Evolutionary conservation across 2,888 invertebrate genomes (phyloP).

Genomic region (Agrotis puta): DNA sequence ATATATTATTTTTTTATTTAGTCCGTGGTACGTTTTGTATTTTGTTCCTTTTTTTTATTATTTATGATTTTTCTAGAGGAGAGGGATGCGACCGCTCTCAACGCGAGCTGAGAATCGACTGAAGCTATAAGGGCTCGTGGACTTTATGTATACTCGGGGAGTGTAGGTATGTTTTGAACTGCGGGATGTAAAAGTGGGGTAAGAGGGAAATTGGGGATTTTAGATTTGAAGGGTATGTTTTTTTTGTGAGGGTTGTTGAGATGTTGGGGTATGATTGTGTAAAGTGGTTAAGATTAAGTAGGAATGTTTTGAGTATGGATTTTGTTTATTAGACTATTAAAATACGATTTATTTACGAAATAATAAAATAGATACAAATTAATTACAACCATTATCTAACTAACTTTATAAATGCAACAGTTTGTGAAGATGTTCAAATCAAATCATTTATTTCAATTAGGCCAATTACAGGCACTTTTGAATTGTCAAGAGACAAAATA

Average conservation of each 20-base stretch:
- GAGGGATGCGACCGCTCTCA: constrained; percentile 51
- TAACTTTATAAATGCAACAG: no score
- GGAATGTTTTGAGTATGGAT: neutral
- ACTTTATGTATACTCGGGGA: constrained; percentile 54
- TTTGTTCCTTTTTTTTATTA: constrained; percentile 19
- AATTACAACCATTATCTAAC: no score
- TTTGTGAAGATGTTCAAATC: no score
- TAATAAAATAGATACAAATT: no score
- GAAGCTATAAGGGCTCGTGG: constrained; percentile 44
- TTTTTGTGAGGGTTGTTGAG: neutral
- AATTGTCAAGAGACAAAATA: no score
- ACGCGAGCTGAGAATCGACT: constrained; percentile 68
- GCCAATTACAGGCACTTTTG: no score
- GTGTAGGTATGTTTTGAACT: constrained; percentile 54
- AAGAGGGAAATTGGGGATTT: constrained; percentile 18
- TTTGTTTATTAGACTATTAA: no score
- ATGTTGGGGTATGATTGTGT: neutral
- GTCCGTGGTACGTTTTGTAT: constrained; percentile 22
- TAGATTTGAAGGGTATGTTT: neutral
- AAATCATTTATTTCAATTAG: no score
- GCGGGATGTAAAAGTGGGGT: constrained; percentile 11
- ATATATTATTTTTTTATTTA: neutral
- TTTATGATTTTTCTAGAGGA: constrained; percentile 2
- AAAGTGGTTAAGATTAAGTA: neutral
- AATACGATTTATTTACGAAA: no score